Base-by-base conservation (phyloP, 64 coral and sea anemone genomes). In the Porites lutea region DNA sequence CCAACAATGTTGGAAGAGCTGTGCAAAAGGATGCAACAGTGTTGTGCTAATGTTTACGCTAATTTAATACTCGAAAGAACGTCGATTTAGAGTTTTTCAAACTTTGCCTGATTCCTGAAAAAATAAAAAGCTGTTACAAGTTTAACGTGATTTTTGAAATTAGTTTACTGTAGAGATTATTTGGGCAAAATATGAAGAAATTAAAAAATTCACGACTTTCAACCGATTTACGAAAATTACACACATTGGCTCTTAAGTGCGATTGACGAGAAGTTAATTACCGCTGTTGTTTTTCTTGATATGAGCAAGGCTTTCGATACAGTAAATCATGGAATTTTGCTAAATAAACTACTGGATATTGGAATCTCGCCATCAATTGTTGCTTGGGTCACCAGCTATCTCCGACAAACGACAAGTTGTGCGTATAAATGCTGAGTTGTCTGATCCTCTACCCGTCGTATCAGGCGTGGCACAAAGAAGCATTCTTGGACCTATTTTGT, bases 291-390 rank as follows among this genome's bases (percentile, higher is more conserved):
- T 14, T 37, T 44, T 4, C 60, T 85, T 16, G 82, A 85, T 23
- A 85, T 85, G 27, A 85, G 59, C 83, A 87, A 87, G 69, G 66
- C 83, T 20, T 87, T 87, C 69, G 83, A 87, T 49, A 78, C 68
- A 57, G 78, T 89, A 10, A 77, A 65, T 14, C 87, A 89, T 47
- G 16, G 65, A 49, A 78, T 89, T 3, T n/a, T 89, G 19, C 8
- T 78, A 4, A 64, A 77, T 16, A 78, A 89, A 78, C 27, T 89
- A 2, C n/a, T 74, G 59, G 23, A 89, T 45, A 77, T 89, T 48
- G 87, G 87, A 7, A 13, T 64, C 37, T 89, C 87, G 13, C 16
- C 5, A 51, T 77, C 74, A n/a, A 10, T 44, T 2, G 3, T 89
- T n/a, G 15, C 22, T 2, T 89, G 87, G 87, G 78, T 89, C 50